phyloP scores from a whole-genome alignment of 2,888 invertebrate genomes.

The Thera obeliscata region DNA sequence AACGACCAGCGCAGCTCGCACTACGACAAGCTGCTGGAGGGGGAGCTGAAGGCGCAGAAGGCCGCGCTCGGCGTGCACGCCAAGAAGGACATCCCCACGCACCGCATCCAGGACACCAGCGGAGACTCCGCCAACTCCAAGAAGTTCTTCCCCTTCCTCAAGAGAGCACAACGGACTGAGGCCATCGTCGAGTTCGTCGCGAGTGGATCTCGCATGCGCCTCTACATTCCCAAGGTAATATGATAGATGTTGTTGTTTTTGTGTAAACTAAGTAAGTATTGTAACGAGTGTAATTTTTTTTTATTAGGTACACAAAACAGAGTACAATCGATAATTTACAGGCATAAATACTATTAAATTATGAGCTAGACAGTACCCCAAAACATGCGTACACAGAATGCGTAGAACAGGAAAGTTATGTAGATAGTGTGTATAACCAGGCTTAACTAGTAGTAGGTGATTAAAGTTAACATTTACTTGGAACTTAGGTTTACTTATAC shows the following conservation, averaged over 20 bases:
- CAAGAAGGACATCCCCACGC: constrained; percentile 93
- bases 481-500: too few relatives aligned
- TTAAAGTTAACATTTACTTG: too few relatives aligned
- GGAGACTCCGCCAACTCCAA: constrained; percentile 93
- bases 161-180: constrained; percentile 94
- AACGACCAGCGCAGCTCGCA: constrained; percentile 97
- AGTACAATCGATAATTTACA: too few relatives aligned
- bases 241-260: background rate
- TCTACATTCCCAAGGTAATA: constrained; percentile 92
- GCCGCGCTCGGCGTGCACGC: constrained; percentile 91
- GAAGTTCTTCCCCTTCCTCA: constrained; percentile 96
- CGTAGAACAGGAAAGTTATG: too few relatives aligned
- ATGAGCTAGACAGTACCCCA: too few relatives aligned
- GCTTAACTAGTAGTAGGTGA: too few relatives aligned
- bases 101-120: constrained; percentile 94
- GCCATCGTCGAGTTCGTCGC: constrained; percentile 98
- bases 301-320: too few relatives aligned
- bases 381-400: too few relatives aligned
- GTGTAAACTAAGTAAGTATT: too few relatives aligned
- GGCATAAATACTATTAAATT: too few relatives aligned
- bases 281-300: too few relatives aligned
- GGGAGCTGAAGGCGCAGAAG: constrained; percentile 96
- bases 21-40: constrained; percentile 96
- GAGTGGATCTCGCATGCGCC: constrained; percentile 95
- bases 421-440: too few relatives aligned